Conservation (phyloP, 1,140 invertebrate species). For the Nephotettix cincticeps region DNA sequence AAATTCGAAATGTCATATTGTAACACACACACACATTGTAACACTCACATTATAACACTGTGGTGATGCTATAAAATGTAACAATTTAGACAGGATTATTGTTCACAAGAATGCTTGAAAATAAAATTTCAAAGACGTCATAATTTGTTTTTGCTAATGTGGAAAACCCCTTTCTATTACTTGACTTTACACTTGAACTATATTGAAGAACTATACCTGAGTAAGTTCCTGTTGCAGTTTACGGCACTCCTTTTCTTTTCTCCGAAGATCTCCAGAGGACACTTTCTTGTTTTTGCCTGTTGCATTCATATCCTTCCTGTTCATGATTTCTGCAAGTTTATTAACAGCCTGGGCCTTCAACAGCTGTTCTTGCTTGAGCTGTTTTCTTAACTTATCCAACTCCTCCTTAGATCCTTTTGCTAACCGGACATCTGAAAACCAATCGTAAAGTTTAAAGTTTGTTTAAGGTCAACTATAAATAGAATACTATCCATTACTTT, state of each 20-base stretch:
- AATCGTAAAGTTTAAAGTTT: no score
- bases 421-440: slow-evolving; percentile 48
- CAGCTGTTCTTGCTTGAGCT: slow-evolving; percentile 85
- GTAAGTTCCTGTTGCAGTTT: slow-evolving; percentile 95
- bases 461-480: no score
- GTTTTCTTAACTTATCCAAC: slow-evolving; percentile 78
- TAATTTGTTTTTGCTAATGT: no score
- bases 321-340: slow-evolving; percentile 96
- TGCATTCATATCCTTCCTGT: slow-evolving; percentile 75
- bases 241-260: slow-evolving; percentile 94
- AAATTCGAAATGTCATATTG: no score
- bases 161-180: no score
- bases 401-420: slow-evolving; percentile 69
- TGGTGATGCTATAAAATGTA: background rate
- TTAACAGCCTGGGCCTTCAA: slow-evolving; percentile 93
- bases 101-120: no score
- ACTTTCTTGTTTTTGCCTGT: slow-evolving; percentile 71
- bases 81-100: no score
- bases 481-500: no score
- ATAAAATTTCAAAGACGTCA: no score
- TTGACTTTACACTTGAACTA: no score
- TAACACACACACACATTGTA: no score
- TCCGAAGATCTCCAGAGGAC: slow-evolving; percentile 73
- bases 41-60: no score
- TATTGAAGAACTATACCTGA: slow-evolving; percentile 51